Evolutionary conservation across 2,797 vertebrate species (phyloP).

Genomic region (Xiphorhynchus erythropygius): DNA sequence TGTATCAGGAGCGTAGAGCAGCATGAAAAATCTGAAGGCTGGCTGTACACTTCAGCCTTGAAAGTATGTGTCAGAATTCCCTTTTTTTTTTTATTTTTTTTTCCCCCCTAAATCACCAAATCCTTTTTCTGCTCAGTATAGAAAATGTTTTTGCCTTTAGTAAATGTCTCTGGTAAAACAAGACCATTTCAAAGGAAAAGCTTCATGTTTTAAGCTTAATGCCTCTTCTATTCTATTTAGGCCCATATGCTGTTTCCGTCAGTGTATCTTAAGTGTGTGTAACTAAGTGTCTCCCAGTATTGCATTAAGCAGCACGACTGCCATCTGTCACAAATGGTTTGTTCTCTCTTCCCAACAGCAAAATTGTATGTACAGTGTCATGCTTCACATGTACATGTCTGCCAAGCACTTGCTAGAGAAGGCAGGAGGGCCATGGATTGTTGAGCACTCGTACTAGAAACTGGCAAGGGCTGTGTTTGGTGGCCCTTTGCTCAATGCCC

Average conservation of each 20-base stretch:
- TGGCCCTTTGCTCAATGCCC: neutral
- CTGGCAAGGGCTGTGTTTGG: neutral
- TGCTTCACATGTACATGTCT: neutral
- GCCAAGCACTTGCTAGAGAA: neutral
- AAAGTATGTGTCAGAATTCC: neutral
- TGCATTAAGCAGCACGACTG: neutral
- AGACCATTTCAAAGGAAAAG: neutral
- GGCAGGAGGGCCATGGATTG: neutral
- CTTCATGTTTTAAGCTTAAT: neutral
- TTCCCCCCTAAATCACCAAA: neutral
- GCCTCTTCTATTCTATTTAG: neutral
- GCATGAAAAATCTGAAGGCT: slow-evolving; percentile 50
- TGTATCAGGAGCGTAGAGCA: slow-evolving; percentile 36
- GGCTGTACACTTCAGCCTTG: neutral
- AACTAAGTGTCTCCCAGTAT: neutral
- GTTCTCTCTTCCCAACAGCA: neutral
- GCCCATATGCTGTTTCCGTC: neutral
- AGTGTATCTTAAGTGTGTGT: neutral
- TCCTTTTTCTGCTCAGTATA: neutral
- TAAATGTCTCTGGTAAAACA: neutral
- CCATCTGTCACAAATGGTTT: slow-evolving; percentile 28
- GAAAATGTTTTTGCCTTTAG: neutral
- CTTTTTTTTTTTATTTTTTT: neutral
- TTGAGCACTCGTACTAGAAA: neutral
- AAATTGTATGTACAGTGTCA: neutral